Evolutionary conservation across 1,140 invertebrate species (phyloP), one percentile per base, ranked within the genome.

Genomic region (Tyrophagus putrescentiae): DNA sequence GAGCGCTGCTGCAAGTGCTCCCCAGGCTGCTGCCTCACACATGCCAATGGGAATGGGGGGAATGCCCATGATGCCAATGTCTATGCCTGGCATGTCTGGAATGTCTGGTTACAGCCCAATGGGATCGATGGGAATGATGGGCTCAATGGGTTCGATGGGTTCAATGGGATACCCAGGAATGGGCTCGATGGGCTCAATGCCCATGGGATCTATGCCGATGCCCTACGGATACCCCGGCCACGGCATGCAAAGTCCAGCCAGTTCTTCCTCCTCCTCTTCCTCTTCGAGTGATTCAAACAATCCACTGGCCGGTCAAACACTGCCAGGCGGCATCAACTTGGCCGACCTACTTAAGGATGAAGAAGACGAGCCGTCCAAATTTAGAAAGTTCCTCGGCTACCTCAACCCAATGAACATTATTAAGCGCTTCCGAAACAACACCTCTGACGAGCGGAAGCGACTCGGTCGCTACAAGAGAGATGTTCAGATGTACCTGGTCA

Each of bases 361-460:
- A 29, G 52, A 56, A 4, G 57, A 59, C 7, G 57, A 59, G 34
- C 57, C 57, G 34, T 59, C 57, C 7, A 31, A 29, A 29, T 59
- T 59, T 21, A 45, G 39, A 44, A 42, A 45, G 36, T 60, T 63
- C 34, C 25, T 63, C 21, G 33, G 59, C 33, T 48, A 61, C n/a
- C 53, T 63, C 4, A 63, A 63, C 48, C 62, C 62, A 57, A 29
- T 61, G 31, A 63, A 63, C 45, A n/a, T 63, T 16, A 57, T 63
- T 54, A 32, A 36, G 23, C 59, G 62, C 34, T 50, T 63, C n/a
- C 45, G 62, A 28, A 42, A 34, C 21, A 39, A 56, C 31, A 61
- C 63, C 27, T 9, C 11, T 13, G 57, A 59, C 13, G 57, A 59
- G 29, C 16, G 57, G 18, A 59, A 59, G 48, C 33, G 57, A 44